Conservation (phyloP, 2,888 invertebrate genomes). For the Erynnis tages region DNA sequence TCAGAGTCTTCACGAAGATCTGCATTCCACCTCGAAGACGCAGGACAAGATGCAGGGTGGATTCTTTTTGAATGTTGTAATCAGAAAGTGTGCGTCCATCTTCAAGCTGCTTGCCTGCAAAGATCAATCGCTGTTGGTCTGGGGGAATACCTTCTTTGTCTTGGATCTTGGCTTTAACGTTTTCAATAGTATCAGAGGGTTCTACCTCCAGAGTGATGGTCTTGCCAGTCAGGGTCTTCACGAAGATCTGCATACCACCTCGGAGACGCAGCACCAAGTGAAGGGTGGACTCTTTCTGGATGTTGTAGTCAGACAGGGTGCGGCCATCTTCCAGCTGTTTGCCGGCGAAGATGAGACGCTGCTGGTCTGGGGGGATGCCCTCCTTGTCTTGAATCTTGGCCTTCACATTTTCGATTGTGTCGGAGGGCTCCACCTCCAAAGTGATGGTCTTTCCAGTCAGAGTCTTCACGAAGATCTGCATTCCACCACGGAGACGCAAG, state of each 20-base stretch:
- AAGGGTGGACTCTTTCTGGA: constrained; percentile 53
- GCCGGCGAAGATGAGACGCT: constrained; percentile 46
- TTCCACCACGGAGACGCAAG: too few relatives aligned
- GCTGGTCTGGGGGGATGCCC: constrained; percentile 51
- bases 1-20: constrained; percentile 41
- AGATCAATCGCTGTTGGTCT: constrained; percentile 67
- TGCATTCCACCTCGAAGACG: constrained; percentile 52
- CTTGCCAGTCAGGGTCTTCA: constrained; percentile 50
- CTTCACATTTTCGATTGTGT: constrained; percentile 56
- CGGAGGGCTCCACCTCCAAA: constrained; percentile 45
- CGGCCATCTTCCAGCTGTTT: constrained; percentile 57
- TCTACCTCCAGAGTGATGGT: constrained; percentile 53
- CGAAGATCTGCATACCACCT: constrained; percentile 58
- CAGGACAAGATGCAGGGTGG: constrained; percentile 46
- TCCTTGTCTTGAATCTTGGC: constrained; percentile 38
- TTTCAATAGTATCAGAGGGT: constrained; percentile 63
- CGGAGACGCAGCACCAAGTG: constrained; percentile 48
- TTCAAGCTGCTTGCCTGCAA: constrained; percentile 53
- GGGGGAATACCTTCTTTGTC: constrained; percentile 78
- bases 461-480: constrained; percentile 46
- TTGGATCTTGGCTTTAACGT: constrained; percentile 67
- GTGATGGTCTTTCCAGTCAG: constrained; percentile 54
- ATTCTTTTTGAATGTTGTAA: constrained; percentile 55
- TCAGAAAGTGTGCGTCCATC: constrained; percentile 52
- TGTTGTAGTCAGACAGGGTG: constrained; percentile 49